Conservation (phyloP, 2,888 invertebrate genomes). For the Panzeria rudis region DNA sequence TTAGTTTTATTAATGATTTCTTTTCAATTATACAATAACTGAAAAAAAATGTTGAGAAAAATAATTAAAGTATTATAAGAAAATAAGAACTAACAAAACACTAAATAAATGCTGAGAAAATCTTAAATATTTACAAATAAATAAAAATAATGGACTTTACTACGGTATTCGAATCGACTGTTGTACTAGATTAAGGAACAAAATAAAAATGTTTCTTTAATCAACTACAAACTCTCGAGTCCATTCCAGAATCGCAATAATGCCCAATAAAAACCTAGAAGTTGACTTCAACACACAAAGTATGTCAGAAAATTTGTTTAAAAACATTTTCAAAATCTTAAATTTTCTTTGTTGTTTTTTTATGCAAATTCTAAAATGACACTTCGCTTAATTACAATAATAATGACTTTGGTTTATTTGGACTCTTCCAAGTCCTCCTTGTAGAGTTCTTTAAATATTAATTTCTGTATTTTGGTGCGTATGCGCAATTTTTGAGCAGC, state of each 20-base stretch:
- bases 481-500: slow-evolving; percentile 83
- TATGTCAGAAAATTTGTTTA: background rate
- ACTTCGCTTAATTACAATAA: slow-evolving; percentile 28
- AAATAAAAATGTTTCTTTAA: too few relatives aligned
- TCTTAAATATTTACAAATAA: slow-evolving; percentile 39
- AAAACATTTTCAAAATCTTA: slow-evolving; percentile 24
- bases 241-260: too few relatives aligned
- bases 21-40: slow-evolving; percentile 33
- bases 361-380: slow-evolving; percentile 13
- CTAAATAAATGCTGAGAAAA: slow-evolving; percentile 43
- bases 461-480: slow-evolving; percentile 83
- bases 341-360: slow-evolving; percentile 10
- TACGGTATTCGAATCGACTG: too few relatives aligned
- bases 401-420: slow-evolving; percentile 76
- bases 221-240: too few relatives aligned
- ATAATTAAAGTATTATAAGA: background rate
- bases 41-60: slow-evolving; percentile 3
- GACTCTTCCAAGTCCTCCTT: slow-evolving; percentile 83
- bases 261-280: slow-evolving; percentile 10
- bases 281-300: background rate
- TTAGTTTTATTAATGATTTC: slow-evolving; percentile 23
- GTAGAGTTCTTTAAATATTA: slow-evolving; percentile 83
- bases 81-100: slow-evolving; percentile 6
- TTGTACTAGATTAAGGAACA: too few relatives aligned
- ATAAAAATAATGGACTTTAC: slow-evolving; percentile 21